Evolutionary conservation across 2,797 vertebrate genomes (phyloP), one percentile per base, ranked within the genome.

Genomic region (Rhabdophis nuchalis): DNA sequence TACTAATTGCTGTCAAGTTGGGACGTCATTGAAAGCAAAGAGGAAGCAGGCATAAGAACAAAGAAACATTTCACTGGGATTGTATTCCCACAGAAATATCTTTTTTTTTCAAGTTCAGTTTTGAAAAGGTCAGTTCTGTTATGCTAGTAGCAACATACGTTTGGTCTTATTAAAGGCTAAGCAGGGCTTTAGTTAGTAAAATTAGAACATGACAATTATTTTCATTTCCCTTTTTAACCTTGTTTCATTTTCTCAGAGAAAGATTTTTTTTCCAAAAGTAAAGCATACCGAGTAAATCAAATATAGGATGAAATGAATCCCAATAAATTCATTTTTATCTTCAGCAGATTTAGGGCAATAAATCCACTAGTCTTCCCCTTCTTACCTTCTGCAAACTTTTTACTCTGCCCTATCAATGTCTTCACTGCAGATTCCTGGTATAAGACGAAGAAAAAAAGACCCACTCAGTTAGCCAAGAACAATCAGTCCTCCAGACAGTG

Each of bases 41-140:
- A 46, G 25, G 10, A 91, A 27, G 4, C 85, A 54, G 87, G 27
- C 16, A 4, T 93, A 52, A 14, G 5, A 53, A 27, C 85, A 7
- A 1, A 64, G 57, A 91, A 88, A 14, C 10, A 16, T 32, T 16
- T 93, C 32, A 88, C 4, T 12, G 8, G 87, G 36, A 90, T 0
- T 25, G 3, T 46, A n/a, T 87, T 36, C 0, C 41, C 57, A 7
- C 57, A 0, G 61, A 58, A 13, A 86, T 18, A 27, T 90, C 57
- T 0, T 27, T 60, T 60, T 36, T 20, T 93, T 93, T 92, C 25
- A 4, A 93, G 32, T 87, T 95, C 0, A 0, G 18, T 86, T 95
- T 95, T 92, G 87, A 93, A 90, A 93, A 96, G 94, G 93, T 94
- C 92, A 95, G 50, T 92, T 86, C 86, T 88, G 3, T 60, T 90